A percentile compares a stretch with the other conserved stretches of the same genome.
Evolutionary conservation across 2,797 vertebrate genomes (phyloP).

Genomic region (Labroides dimidiatus): DNA sequence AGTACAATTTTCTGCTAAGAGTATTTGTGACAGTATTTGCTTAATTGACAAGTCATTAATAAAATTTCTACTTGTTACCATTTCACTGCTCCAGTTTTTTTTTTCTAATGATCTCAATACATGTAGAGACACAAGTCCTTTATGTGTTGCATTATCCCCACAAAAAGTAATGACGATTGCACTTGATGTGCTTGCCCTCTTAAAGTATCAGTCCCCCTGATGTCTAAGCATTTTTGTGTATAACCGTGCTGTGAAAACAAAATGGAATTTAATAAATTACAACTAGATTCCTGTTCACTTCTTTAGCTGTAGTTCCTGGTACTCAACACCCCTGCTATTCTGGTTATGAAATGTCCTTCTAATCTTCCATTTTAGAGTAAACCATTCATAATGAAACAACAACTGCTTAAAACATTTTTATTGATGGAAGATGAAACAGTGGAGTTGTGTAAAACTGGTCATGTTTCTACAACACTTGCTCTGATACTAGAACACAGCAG

Average conservation of each 20-base stretch:
- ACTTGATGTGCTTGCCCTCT: too few relatives aligned
- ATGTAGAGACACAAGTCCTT: too few relatives aligned
- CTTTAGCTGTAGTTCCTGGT: background rate
- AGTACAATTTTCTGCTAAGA: background rate
- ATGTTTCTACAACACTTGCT: slow-evolving; percentile 24
- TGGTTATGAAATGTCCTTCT: background rate
- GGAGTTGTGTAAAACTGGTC: slow-evolving; percentile 5
- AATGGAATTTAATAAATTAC: background rate
- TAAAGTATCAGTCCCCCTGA: too few relatives aligned
- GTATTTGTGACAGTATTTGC: too few relatives aligned
- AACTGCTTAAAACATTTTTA: slow-evolving; percentile 49
- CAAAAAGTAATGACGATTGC: too few relatives aligned
- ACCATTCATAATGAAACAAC: slow-evolving; percentile 1
- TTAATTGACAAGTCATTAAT: too few relatives aligned
- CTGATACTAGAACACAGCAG: slow-evolving; percentile 31
- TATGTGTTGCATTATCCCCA: too few relatives aligned
- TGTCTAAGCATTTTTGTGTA: too few relatives aligned
- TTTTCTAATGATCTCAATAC: too few relatives aligned
- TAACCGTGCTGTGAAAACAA: background rate
- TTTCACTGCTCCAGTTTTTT: too few relatives aligned
- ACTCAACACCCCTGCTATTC: background rate
- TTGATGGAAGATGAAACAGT: slow-evolving; percentile 37
- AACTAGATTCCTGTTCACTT: background rate
- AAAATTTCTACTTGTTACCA: too few relatives aligned
- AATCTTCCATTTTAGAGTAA: background rate